Percentiles rank a stretch among this genome's conserved stretches.
phyloP scores from a whole-genome alignment of 2,888 invertebrate species.

The Eristalis intricaria region DNA sequence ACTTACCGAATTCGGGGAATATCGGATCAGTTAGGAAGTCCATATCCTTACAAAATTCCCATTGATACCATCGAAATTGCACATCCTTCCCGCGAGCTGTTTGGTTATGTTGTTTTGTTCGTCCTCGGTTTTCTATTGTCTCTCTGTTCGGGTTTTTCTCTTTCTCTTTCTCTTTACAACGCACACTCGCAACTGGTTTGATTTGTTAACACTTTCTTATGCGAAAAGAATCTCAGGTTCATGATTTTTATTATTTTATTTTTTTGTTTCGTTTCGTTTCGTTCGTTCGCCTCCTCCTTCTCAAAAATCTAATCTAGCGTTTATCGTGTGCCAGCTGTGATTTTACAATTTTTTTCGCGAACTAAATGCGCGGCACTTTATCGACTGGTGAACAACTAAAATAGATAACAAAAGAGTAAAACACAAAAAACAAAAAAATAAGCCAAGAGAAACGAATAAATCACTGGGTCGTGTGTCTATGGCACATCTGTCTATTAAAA shows the following conservation, averaged over 20 bases:
- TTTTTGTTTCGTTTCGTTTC: neutral
- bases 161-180: neutral
- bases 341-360: neutral
- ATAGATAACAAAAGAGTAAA: neutral
- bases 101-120: conserved; percentile 5
- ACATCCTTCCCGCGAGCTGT: conserved; percentile 44
- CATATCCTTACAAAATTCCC: conserved; percentile 77
- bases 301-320: neutral
- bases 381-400: neutral
- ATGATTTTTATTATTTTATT: neutral
- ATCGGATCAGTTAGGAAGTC: conserved; percentile 79
- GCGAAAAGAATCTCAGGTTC: neutral
- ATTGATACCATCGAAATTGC: conserved; percentile 45
- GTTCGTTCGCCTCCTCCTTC: neutral
- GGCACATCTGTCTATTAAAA: neutral
- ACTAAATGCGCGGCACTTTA: neutral
- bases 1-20: conserved; percentile 80
- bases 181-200: neutral
- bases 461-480: neutral
- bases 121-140: neutral
- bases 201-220: neutral
- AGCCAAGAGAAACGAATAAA: neutral
- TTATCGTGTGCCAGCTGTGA: neutral
- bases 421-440: neutral
- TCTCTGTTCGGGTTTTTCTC: neutral